Evolutionary conservation across 2,888 invertebrate species (phyloP), one percentile per base, ranked within the genome.

Genomic region (Mantis religiosa): DNA sequence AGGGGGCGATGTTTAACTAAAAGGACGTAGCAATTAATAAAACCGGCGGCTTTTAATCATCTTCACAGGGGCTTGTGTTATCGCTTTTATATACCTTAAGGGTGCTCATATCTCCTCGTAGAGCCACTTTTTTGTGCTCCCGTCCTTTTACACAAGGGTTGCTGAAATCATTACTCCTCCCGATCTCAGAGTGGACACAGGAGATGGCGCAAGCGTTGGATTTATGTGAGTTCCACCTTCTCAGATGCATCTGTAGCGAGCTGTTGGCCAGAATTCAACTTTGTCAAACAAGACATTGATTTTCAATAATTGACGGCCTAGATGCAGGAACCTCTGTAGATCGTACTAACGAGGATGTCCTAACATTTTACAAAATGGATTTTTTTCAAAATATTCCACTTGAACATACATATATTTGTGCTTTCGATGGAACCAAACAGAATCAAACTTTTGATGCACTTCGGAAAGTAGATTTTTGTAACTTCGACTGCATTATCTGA

Each of bases 21-120:
- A 86, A 86, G 82, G 87, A 81, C 82, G 82, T 30, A 87, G 87
- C 87, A 87, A 87, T 87, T 87, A 87, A 87, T 87, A 87, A 87
- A 82, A 82, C 28, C 28, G 82, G 82, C 28, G 54, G 82, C 34
- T n/a, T 82, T 87, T 82, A 87, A 87, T 87, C 87, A 87, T 87
- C 30, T 82, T 81, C 71, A 81, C 81, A 28, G 85, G 27, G 54
- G 54, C 54, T 85, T 28, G 81, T 30, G 81, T 87, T 82, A 82
- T 87, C 87, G 87, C 82, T 30, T 71, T 34, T 81, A 34, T 34
- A 27, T 87, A 82, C 87, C 28, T 28, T 87, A 87, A 71, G 54
- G 54, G 54, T 71, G 54, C 54, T 71, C 54, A 71, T 71, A 71
- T 71, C 54, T 71, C 54, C 54, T 71, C 54, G 15, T 20, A 71